Conservation (phyloP, 2,888 invertebrate species). For the Candidula unifasciata region DNA sequence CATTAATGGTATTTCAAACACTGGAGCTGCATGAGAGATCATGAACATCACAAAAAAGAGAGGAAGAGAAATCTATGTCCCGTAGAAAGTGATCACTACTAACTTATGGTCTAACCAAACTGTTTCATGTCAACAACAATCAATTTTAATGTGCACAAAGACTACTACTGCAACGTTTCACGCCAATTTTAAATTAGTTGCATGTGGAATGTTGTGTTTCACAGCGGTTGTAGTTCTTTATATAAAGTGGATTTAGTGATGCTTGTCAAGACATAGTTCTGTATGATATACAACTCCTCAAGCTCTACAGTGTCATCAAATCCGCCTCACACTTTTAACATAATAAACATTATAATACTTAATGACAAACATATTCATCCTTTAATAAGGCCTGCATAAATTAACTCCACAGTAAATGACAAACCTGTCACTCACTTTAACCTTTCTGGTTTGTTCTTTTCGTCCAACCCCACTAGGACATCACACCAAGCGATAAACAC, state of each 20-base stretch:
- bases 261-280: neutral
- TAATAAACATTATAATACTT: too few relatives aligned
- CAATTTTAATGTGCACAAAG: neutral
- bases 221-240: slow-evolving; percentile 22
- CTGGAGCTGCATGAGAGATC: too few relatives aligned
- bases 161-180: neutral
- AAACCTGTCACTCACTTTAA: neutral
- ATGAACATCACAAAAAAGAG: too few relatives aligned
- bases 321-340: too few relatives aligned
- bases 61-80: neutral
- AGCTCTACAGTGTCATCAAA: too few relatives aligned
- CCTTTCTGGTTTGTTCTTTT: too few relatives aligned
- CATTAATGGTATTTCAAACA: too few relatives aligned
- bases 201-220: slow-evolving; percentile 33
- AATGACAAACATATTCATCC: too few relatives aligned
- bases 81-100: neutral
- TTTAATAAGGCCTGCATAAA: neutral
- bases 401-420: slow-evolving; percentile 10
- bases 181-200: neutral
- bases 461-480: too few relatives aligned
- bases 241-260: neutral
- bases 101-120: neutral
- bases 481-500: too few relatives aligned
- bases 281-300: neutral
- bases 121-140: neutral